These are phyloP conservation scores for Diadromus collaris DNA, from an alignment of 2,888 invertebrate species.

Conservation along the genomic window DNA sequence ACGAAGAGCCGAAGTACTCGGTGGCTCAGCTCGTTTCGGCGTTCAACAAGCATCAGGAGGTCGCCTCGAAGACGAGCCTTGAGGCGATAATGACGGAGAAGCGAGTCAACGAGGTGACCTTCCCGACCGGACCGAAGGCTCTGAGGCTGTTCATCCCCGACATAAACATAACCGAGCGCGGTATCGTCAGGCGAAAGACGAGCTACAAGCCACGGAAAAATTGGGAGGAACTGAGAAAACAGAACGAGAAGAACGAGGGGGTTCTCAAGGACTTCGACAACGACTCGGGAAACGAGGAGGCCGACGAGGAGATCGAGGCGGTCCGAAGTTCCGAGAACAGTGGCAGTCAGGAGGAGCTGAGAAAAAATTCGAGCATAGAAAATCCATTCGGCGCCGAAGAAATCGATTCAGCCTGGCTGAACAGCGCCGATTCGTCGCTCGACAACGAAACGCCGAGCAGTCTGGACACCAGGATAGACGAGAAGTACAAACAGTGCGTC, in stretches of 20 bases:
- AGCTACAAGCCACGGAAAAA: slow-evolving; percentile 78
- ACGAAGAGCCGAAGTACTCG: slow-evolving; percentile 80
- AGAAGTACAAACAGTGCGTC: slow-evolving; percentile 77
- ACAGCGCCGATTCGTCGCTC: slow-evolving; percentile 58
- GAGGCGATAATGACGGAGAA: slow-evolving; percentile 80
- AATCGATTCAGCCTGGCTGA: slow-evolving; percentile 44
- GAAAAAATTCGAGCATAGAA: slow-evolving; percentile 53
- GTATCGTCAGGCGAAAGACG: slow-evolving; percentile 76
- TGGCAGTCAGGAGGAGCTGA: slow-evolving; percentile 17
- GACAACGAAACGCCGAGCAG: slow-evolving; percentile 38
- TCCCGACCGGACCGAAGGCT: slow-evolving; percentile 80
- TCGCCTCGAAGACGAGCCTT: slow-evolving; percentile 79
- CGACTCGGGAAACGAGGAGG: slow-evolving; percentile 77
- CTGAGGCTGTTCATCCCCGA: slow-evolving; percentile 80
- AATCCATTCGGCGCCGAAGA: slow-evolving; percentile 50
- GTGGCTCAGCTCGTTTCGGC: slow-evolving; percentile 81
- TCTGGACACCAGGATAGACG: slow-evolving; percentile 74
- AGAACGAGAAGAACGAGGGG: slow-evolving; percentile 77
- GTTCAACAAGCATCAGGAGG: slow-evolving; percentile 80
- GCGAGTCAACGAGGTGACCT: slow-evolving; percentile 75
- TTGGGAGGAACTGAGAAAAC: slow-evolving; percentile 78
- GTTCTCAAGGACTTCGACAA: slow-evolving; percentile 72
- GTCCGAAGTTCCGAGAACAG: slow-evolving; percentile 15
- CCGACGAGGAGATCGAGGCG: slow-evolving; percentile 57
- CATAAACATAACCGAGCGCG: slow-evolving; percentile 78